Conservation (phyloP, 2,113 vertebrate genomes). For the Podilymbus podiceps region DNA sequence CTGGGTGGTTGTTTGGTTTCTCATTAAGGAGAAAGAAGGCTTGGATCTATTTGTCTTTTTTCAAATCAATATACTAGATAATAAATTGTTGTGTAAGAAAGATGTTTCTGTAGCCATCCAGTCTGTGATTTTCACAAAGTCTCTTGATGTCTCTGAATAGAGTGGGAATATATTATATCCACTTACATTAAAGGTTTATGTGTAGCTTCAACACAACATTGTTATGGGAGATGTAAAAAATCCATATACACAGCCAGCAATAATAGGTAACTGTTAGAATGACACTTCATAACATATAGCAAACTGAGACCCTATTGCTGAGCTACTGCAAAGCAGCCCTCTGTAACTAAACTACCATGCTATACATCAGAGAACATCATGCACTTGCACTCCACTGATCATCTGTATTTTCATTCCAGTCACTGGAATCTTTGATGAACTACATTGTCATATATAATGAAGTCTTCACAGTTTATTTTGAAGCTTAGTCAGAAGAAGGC, state of each 20-base stretch:
- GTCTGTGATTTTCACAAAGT: neutral
- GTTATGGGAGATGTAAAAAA: neutral
- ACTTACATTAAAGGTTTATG: neutral
- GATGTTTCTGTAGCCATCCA: neutral
- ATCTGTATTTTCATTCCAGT: neutral
- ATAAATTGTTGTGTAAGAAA: neutral
- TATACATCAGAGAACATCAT: neutral
- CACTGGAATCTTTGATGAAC: neutral
- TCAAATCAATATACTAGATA: neutral
- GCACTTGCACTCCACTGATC: neutral
- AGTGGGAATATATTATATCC: neutral
- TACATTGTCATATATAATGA: neutral
- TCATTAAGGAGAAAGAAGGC: neutral
- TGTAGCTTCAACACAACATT: neutral
- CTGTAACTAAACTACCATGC: neutral
- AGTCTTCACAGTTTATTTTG: neutral
- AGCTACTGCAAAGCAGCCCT: neutral
- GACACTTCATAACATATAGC: neutral
- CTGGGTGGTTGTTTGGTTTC: neutral
- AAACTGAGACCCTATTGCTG: neutral
- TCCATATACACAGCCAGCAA: neutral
- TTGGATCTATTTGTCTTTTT: neutral
- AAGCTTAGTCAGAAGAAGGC: neutral
- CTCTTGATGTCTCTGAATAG: neutral
- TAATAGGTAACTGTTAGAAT: neutral